Evolutionary conservation across 2,113 vertebrate species (phyloP), one percentile per base, ranked within the genome.

Genomic region (Ginglymostoma cirratum): DNA sequence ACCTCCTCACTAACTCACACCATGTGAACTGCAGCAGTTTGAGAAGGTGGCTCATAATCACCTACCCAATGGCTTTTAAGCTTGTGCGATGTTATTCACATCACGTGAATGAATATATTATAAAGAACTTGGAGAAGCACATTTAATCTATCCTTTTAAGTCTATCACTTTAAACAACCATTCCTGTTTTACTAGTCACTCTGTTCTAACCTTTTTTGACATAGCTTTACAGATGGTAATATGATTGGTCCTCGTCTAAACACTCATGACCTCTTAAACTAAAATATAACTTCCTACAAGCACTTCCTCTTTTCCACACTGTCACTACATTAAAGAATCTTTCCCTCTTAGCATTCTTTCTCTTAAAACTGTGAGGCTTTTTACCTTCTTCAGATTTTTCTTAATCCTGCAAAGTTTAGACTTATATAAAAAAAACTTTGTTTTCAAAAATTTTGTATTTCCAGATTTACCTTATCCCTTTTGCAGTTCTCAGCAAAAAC

Each of bases 271-370:
- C 27, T 61, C 65, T n/a, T 93, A 93, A 66, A n/a, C 89, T 93
- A 93, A 93, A 93, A 23, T 93, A 67, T 10, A 93, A 67, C 89
- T 93, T 93, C 89, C 89, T 67, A 2, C 65, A 66, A 93, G n/a
- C 30, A 21, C 89, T 93, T 93, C 89, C 89, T 38, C 61, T 93
- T 93, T 93, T 93, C 55, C 17, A 93, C 34, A 67, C 38, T n/a
- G 17, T 93, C 34, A 67, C 23, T 67, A n/a, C 61, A 65, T 90
- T 93, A 66, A 93, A 66, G 6, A 66, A n/a, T n/a, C 30, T 93
- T 34, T 93, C 89, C 30, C n/a, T 66, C 19, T 76, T 65, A 42
- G 61, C 5, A 34, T 93, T 66, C n/a, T 38, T 93, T 93, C 89
- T 92, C 87, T 92, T 65, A n/a, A 93, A 93, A 93, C 34, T 66